A percentile compares a stretch with the other conserved stretches of the same genome.
These are phyloP conservation scores for Saccostrea cuccullata DNA, from an alignment of 1,140 invertebrate genomes.

Conservation along the genomic window DNA sequence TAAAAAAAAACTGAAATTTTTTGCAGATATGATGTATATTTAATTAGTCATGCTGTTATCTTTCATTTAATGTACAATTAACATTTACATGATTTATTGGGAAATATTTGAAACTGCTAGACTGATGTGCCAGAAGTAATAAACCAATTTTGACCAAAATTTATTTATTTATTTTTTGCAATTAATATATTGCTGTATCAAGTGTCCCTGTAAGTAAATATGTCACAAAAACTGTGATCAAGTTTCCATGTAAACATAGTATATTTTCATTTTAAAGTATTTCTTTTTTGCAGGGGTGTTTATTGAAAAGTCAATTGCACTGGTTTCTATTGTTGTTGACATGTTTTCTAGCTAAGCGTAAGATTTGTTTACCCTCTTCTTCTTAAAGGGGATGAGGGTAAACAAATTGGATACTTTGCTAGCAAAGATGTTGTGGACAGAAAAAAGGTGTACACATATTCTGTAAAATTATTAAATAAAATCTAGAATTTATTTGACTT, in stretches of 20 bases:
- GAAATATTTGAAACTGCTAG: too few relatives aligned
- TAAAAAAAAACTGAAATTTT: not conserved
- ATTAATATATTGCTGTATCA: too few relatives aligned
- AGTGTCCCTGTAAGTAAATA: not conserved
- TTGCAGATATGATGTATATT: not conserved
- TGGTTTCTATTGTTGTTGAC: not conserved
- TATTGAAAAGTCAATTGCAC: conserved; percentile 10
- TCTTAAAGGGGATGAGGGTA: too few relatives aligned
- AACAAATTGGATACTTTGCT: too few relatives aligned
- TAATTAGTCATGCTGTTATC: not conserved
- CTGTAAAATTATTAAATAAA: conserved; percentile 26
- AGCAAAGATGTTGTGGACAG: not conserved
- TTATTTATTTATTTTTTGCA: too few relatives aligned
- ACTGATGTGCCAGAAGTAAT: too few relatives aligned
- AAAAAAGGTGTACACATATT: not conserved
- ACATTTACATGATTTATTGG: too few relatives aligned
- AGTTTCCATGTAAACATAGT: not conserved
- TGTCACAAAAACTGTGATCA: not conserved
- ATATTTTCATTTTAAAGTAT: not conserved
- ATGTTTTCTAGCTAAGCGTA: too few relatives aligned
- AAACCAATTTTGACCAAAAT: too few relatives aligned
- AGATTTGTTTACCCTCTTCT: too few relatives aligned
- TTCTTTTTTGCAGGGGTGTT: not conserved
- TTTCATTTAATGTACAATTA: too few relatives aligned
- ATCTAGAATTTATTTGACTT: not conserved